phyloP scores from a whole-genome alignment of 2,113 vertebrate genomes.

The Taxidea taxus region DNA sequence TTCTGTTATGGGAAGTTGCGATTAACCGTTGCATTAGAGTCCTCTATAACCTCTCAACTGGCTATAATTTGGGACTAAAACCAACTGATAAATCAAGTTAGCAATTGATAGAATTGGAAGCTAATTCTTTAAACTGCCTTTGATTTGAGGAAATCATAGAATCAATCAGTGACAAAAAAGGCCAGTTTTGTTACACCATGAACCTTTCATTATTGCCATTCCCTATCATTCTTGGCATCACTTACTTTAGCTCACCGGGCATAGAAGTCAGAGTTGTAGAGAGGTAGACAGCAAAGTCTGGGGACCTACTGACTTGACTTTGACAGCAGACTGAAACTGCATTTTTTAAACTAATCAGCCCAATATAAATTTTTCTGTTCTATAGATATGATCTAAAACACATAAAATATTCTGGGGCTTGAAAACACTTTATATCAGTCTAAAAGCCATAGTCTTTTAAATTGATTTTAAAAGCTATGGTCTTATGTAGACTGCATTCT shows the following conservation, averaged over 20 bases:
- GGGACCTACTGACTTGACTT: background rate
- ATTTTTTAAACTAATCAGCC: background rate
- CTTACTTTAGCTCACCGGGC: background rate
- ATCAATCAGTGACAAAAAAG: background rate
- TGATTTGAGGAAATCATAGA: slow-evolving; percentile 19
- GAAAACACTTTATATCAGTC: background rate
- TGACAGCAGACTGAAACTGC: background rate
- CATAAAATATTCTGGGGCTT: background rate
- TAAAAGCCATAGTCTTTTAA: background rate
- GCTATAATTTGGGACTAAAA: background rate
- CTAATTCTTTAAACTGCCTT: background rate
- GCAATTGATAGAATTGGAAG: background rate
- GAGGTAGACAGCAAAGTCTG: background rate
- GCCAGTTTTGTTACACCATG: background rate
- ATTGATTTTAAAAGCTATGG: background rate
- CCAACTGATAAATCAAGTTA: background rate
- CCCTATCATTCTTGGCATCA: background rate
- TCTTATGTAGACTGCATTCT: background rate
- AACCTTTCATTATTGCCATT: background rate
- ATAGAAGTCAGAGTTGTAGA: background rate
- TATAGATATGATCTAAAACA: background rate
- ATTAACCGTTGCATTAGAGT: background rate
- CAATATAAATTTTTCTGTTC: background rate
- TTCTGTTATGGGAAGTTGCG: background rate
- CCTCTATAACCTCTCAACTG: background rate